Evolutionary conservation across 2,113 vertebrate species (phyloP).

Genomic region (Puntigrus tetrazona): DNA sequence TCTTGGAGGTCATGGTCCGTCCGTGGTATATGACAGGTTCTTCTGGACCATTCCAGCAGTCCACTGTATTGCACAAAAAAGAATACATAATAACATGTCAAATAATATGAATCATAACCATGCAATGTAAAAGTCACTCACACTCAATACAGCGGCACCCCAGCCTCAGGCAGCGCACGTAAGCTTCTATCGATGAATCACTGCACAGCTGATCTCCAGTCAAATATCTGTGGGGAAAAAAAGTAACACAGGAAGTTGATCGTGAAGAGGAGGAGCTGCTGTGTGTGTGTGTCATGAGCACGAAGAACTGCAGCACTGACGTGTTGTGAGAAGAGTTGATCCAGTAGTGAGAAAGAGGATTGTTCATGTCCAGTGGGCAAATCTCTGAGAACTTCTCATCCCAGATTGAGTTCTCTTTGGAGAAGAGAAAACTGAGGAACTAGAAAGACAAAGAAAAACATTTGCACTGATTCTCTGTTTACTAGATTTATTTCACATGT

Average conservation of each 20-base stretch:
- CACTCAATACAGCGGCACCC: no score
- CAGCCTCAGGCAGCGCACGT: no score
- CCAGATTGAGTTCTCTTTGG: slow-evolving; percentile 96
- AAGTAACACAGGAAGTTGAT: slow-evolving; percentile 25
- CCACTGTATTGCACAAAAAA: slow-evolving; percentile 78
- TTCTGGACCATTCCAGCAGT: slow-evolving; percentile 96
- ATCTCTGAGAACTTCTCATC: slow-evolving; percentile 85
- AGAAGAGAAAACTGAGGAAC: slow-evolving; percentile 95
- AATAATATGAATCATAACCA: not conserved
- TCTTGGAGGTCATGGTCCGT: slow-evolving; percentile 95
- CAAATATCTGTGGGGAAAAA: slow-evolving; percentile 81
- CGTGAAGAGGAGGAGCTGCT: not conserved
- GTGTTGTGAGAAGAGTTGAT: slow-evolving; percentile 98
- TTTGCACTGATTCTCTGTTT: not conserved
- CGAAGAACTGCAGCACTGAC: slow-evolving; percentile 75
- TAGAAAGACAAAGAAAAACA: slow-evolving; percentile 62
- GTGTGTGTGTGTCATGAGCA: not conserved
- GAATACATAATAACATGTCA: not conserved
- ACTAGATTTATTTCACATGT: not conserved
- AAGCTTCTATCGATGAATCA: no score
- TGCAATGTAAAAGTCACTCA: slow-evolving; percentile 72
- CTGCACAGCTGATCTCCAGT: slow-evolving; percentile 98
- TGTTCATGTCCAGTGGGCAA: slow-evolving; percentile 89
- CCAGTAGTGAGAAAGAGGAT: slow-evolving; percentile 97
- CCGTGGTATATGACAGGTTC: slow-evolving; percentile 97